Conservation (phyloP, 2,888 invertebrate genomes). For the Plebejus anna region DNA sequence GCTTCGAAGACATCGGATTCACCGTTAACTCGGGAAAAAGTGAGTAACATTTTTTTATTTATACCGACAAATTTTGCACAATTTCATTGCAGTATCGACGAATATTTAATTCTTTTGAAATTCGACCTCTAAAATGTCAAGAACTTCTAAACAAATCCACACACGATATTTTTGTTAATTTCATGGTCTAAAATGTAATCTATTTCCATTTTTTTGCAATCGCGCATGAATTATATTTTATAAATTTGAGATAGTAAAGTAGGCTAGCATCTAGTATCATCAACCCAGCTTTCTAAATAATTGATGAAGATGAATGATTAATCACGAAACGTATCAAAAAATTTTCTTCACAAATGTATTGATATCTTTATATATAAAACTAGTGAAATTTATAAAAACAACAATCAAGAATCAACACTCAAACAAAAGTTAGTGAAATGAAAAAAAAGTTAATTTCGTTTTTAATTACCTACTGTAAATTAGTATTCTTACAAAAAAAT, state of each 20-base stretch:
- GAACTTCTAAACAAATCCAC: background rate
- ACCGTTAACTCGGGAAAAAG: slow-evolving; percentile 72
- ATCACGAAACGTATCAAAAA: too few species aligned
- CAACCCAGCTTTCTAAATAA: too few species aligned
- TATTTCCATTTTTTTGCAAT: too few species aligned
- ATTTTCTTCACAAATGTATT: too few species aligned
- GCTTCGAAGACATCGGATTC: slow-evolving; percentile 80
- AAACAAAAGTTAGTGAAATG: background rate
- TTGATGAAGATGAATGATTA: too few species aligned
- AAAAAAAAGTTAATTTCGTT: background rate
- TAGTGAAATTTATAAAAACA: background rate
- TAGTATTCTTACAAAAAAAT: background rate
- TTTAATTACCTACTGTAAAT: background rate
- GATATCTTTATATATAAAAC: background rate
- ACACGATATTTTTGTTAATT: background rate
- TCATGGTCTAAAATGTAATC: background rate
- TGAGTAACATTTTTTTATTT: slow-evolving; percentile 38
- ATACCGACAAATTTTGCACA: background rate
- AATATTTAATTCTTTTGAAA: background rate
- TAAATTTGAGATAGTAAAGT: too few species aligned
- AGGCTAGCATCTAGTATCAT: too few species aligned
- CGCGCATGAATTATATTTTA: too few species aligned
- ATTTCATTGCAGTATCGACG: background rate
- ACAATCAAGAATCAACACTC: background rate
- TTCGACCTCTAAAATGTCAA: slow-evolving; percentile 8